These are phyloP conservation scores for Lepisosteus oculatus DNA, from an alignment of 2,113 vertebrate genomes.

Conservation along the genomic window DNA sequence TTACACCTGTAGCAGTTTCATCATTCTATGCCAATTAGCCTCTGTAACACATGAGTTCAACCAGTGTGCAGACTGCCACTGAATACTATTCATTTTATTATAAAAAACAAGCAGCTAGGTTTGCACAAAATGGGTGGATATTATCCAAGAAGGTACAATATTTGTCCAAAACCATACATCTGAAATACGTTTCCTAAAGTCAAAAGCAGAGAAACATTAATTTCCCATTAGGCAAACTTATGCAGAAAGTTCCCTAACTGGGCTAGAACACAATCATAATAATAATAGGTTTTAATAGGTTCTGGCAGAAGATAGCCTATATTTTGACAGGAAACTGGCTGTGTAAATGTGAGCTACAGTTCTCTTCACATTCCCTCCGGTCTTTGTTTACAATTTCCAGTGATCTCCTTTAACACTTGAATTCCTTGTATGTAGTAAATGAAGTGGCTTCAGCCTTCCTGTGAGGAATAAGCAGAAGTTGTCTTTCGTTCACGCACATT, in stretches of 20 bases:
- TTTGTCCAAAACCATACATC: neutral
- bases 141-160: neutral
- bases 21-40: no score
- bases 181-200: neutral
- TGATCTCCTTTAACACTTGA: conserved; percentile 1
- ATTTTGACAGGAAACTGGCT: neutral
- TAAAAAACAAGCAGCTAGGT: neutral
- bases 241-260: neutral
- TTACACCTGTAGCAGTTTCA: no score
- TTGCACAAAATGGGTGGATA: neutral
- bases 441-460: neutral
- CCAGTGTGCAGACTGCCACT: no score
- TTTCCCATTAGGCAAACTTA: neutral
- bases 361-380: neutral
- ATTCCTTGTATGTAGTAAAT: conserved; percentile 3
- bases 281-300: conserved; percentile 2
- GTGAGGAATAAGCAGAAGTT: conserved; percentile 3
- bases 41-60: no score
- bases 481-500: conserved; percentile 6
- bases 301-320: neutral
- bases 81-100: neutral
- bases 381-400: conserved; percentile 1
- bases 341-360: neutral
- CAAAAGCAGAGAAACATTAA: neutral
- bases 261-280: neutral